These are phyloP conservation scores for Pseudomyrmex gracilis DNA, from an alignment of 1,140 invertebrate genomes.

Conservation along the genomic window DNA sequence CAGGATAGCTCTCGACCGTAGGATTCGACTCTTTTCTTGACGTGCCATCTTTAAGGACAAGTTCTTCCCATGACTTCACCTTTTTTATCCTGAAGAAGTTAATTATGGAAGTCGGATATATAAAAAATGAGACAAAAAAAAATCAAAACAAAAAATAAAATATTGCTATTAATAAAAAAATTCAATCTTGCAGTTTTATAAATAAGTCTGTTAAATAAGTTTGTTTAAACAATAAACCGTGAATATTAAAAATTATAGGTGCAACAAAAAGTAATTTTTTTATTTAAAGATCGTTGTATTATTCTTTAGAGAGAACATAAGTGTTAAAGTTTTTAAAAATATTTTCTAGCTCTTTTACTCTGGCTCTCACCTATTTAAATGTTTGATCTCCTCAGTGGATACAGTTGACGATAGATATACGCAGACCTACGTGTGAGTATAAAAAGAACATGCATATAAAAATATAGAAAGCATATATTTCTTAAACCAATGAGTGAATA, in stretches of 20 bases:
- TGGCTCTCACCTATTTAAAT: constrained; percentile 44
- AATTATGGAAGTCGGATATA: neutral
- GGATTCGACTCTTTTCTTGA: neutral
- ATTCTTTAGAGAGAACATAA: neutral
- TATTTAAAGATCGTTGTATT: neutral
- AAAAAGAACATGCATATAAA: neutral
- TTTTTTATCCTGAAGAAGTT: constrained; percentile 12
- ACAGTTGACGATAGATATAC: constrained; percentile 49
- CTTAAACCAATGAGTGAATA: too few relatives aligned
- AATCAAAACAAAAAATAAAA: neutral
- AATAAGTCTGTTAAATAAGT: neutral
- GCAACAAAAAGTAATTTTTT: neutral
- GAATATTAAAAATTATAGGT: too few relatives aligned
- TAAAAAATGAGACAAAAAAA: neutral
- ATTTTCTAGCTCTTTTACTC: neutral
- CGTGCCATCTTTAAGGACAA: neutral
- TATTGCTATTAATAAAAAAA: neutral
- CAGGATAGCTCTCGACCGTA: neutral
- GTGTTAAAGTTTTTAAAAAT: neutral
- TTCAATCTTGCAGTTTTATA: neutral
- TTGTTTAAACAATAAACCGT: too few relatives aligned
- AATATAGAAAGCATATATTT: neutral
- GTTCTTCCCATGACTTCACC: neutral
- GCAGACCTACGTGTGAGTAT: constrained; percentile 47
- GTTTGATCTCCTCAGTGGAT: constrained; percentile 19